These are phyloP conservation scores for Drosophila micromelanica DNA, from an alignment of 1,140 invertebrate genomes.

Conservation along the genomic window DNA sequence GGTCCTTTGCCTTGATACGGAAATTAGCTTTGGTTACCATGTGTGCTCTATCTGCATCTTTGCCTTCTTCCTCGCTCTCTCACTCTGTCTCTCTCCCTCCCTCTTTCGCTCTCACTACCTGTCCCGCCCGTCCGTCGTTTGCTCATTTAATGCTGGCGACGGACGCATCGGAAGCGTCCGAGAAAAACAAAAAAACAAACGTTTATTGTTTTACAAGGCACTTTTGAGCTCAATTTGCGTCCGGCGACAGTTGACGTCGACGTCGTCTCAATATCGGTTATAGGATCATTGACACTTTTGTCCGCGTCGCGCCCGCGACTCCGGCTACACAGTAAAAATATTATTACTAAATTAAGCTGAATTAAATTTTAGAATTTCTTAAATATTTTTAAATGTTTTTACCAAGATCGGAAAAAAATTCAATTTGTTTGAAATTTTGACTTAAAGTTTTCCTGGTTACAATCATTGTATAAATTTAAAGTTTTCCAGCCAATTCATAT, in stretches of 20 bases:
- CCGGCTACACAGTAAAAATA: neutral
- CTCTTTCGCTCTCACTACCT: conserved; percentile 6
- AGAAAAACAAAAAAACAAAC: conserved; percentile 43
- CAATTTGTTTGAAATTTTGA: no score
- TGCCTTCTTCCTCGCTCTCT: neutral
- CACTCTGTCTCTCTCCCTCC: neutral
- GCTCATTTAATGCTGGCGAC: conserved; percentile 51
- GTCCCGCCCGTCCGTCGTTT: conserved; percentile 21
- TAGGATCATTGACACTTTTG: conserved; percentile 83
- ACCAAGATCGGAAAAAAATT: no score
- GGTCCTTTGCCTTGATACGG: conserved; percentile 43
- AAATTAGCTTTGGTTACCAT: conserved; percentile 68
- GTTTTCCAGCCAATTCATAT: no score
- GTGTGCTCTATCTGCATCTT: conserved; percentile 79
- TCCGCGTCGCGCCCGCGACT: conserved; percentile 41
- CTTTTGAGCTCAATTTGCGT: conserved; percentile 78
- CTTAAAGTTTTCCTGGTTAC: no score
- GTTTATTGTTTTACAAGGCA: conserved; percentile 80
- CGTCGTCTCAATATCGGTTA: conserved; percentile 76
- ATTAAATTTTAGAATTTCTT: no score
- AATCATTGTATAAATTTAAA: no score
- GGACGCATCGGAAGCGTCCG: conserved; percentile 4
- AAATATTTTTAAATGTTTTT: no score
- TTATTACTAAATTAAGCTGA: no score
- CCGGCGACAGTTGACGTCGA: conserved; percentile 28